Evolutionary conservation across 2,888 invertebrate species (phyloP).

Genomic region (Strigamia crassipes): DNA sequence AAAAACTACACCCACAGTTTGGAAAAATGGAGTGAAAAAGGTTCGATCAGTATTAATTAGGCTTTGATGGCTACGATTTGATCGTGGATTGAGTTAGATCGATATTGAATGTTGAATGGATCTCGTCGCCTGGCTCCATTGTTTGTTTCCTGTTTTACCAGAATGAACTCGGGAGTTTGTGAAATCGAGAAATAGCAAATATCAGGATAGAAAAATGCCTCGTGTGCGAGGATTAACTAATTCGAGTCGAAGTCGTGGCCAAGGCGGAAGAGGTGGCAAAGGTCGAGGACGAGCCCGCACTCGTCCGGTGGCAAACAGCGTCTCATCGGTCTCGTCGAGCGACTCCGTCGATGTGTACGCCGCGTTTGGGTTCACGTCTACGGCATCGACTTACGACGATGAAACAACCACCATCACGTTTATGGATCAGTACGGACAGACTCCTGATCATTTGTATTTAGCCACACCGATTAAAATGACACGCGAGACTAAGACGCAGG

Average conservation of each 20-base stretch:
- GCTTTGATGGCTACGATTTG: constrained; percentile 1
- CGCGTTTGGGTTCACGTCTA: constrained; percentile 39
- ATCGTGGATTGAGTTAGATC: constrained; percentile 11
- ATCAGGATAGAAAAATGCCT: constrained; percentile 10
- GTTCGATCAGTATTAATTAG: constrained; percentile 3
- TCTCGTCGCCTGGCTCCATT: not conserved
- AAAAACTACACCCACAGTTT: not conserved
- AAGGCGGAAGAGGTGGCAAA: constrained; percentile 3
- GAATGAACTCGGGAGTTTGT: not conserved
- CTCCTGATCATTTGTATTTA: constrained; percentile 43
- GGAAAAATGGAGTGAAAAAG: not conserved
- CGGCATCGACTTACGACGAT: not conserved
- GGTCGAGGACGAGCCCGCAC: constrained; percentile 31
- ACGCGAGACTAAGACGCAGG: not conserved
- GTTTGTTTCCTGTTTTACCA: constrained; percentile 7
- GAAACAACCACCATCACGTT: not conserved
- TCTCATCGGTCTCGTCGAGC: not conserved
- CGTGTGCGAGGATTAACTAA: not conserved
- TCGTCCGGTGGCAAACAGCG: not conserved
- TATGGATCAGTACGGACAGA: constrained; percentile 46
- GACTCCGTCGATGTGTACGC: not conserved
- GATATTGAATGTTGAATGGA: constrained; percentile 2
- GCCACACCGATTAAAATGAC: constrained; percentile 12
- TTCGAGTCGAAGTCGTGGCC: not conserved
- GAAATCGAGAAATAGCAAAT: not conserved